phyloP scores from a whole-genome alignment of 2,797 vertebrate genomes.

The Lophura swinhoii region DNA sequence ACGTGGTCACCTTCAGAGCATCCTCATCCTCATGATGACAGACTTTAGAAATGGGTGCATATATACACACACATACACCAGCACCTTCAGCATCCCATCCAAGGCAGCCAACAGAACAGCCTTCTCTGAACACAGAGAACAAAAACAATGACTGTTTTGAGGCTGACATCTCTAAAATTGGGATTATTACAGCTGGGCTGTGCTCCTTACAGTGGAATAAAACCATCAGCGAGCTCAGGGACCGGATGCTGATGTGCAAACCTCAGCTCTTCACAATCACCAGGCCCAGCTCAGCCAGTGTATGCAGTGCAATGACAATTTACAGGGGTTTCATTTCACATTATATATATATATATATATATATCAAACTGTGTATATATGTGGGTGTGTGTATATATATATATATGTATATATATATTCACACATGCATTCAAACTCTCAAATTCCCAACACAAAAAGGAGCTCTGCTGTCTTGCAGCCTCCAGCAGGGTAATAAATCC shows the following conservation, averaged over 20 bases:
- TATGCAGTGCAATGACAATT: neutral
- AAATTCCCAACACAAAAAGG: neutral
- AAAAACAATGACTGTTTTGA: fast-evolving
- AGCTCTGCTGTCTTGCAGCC: neutral
- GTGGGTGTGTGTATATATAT: neutral
- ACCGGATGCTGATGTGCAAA: neutral
- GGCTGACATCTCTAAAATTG: neutral
- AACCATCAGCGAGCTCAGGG: neutral
- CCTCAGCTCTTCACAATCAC: neutral
- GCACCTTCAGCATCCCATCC: neutral
- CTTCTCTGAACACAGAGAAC: neutral
- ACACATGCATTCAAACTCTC: neutral
- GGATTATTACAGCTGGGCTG: neutral
- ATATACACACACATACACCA: neutral
- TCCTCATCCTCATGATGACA: neutral
- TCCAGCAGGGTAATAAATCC: neutral
- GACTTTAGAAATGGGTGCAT: neutral
- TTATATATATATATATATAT: neutral
- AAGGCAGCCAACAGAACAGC: neutral
- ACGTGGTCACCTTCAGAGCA: neutral
- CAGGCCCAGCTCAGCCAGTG: neutral
- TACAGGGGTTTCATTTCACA: neutral
- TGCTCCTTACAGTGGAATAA: neutral
- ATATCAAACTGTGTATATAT: neutral
- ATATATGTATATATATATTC: neutral